A percentile compares a stretch with the other conserved stretches of the same genome.
phyloP scores from a whole-genome alignment of 1,140 invertebrate genomes.

The Cardiocondyla obscurior region DNA sequence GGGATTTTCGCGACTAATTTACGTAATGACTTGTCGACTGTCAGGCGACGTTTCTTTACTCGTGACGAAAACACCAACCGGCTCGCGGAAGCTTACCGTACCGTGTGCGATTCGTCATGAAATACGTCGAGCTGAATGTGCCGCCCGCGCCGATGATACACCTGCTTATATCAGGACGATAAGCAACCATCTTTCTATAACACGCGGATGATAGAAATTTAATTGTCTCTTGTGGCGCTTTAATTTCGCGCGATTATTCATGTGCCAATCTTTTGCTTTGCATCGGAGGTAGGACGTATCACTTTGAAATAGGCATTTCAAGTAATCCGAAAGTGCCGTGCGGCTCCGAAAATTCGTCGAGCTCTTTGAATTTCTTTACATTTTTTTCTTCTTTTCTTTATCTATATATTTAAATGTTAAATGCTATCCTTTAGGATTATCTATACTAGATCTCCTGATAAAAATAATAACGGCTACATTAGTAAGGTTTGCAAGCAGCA shows the following conservation, averaged over 20 bases:
- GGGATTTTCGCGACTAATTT: background rate
- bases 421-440: background rate
- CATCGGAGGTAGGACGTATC: background rate
- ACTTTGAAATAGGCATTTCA: background rate
- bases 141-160: background rate
- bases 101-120: background rate
- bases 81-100: background rate
- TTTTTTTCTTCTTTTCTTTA: too few relatives aligned
- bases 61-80: background rate
- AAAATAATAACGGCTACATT: background rate
- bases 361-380: background rate
- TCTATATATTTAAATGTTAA: conserved; percentile 14
- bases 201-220: background rate
- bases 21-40: background rate
- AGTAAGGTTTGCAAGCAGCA: background rate
- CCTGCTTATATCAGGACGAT: conserved; percentile 34
- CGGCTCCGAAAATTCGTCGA: background rate
- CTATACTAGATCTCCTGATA: background rate
- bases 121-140: background rate
- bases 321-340: background rate
- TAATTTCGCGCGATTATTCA: background rate
- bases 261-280: background rate
- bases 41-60: background rate
- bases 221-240: background rate
- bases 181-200: background rate